Percentiles rank a stretch among this genome's conserved stretches.
These are phyloP conservation scores for Mystacides longicornis DNA, from an alignment of 2,888 invertebrate species.

Conservation along the genomic window DNA sequence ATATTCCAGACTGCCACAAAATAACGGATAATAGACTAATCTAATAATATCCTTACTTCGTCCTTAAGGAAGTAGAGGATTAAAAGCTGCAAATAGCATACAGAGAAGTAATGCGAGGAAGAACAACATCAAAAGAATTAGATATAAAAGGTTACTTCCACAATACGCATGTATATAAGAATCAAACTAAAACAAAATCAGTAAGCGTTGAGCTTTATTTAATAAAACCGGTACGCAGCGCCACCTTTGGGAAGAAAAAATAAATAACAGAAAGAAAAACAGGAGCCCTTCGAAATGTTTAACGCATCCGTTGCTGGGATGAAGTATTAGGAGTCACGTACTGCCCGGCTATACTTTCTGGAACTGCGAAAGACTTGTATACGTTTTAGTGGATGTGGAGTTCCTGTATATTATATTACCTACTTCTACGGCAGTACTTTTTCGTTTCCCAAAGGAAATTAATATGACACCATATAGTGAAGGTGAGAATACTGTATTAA, in stretches of 20 bases:
- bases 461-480: conserved; percentile 22
- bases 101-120: too few species aligned
- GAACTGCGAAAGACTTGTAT: background rate
- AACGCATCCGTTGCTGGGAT: background rate
- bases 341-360: background rate
- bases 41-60: too few species aligned
- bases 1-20: too few species aligned
- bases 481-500: background rate
- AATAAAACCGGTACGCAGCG: background rate
- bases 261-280: conserved; percentile 1
- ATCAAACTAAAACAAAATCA: background rate
- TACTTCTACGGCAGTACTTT: background rate
- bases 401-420: background rate
- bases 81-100: too few species aligned
- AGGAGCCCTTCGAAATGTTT: background rate
- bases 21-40: too few species aligned
- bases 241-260: background rate
- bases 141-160: too few species aligned
- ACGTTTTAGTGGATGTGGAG: background rate
- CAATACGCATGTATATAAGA: too few species aligned
- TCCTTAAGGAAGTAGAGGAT: too few species aligned
- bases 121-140: too few species aligned
- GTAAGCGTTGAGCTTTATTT: background rate
- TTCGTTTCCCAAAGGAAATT: conserved; percentile 24
- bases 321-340: background rate